Evolutionary conservation across 2,797 vertebrate species (phyloP).

Genomic region (Argya squamiceps): DNA sequence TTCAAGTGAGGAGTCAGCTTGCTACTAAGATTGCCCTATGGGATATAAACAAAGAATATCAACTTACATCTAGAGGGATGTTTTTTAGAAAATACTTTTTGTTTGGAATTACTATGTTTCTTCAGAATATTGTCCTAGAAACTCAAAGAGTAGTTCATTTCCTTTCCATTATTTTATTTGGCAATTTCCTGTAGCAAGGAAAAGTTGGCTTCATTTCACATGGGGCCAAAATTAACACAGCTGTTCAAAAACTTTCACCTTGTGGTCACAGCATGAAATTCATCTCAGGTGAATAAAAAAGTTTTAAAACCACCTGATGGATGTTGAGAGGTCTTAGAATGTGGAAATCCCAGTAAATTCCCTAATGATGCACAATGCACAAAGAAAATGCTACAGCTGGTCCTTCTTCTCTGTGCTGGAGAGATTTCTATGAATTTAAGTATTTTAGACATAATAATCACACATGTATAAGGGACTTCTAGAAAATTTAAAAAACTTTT

Average conservation of each 20-base stretch:
- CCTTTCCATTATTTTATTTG: slow-evolving; percentile 53
- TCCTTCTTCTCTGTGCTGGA: not conserved
- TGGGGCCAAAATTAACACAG: slow-evolving; percentile 53
- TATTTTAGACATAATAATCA: not conserved
- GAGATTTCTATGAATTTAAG: not conserved
- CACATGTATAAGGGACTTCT: not conserved
- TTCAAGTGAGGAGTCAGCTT: slow-evolving; percentile 6
- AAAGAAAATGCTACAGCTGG: not conserved
- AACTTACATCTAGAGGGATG: not conserved
- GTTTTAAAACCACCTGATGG: slow-evolving; percentile 13
- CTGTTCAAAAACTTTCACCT: slow-evolving; percentile 37
- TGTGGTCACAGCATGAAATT: slow-evolving; percentile 38
- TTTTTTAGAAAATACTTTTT: slow-evolving; percentile 11
- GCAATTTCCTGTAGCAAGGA: slow-evolving; percentile 34
- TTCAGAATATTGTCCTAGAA: slow-evolving; percentile 42
- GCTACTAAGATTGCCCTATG: slow-evolving; percentile 1
- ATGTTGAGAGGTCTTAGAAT: not conserved
- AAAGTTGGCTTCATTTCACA: slow-evolving; percentile 10
- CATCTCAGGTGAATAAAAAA: slow-evolving; percentile 24
- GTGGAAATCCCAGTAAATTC: not conserved
- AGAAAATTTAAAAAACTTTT: not conserved
- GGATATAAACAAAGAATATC: slow-evolving; percentile 24
- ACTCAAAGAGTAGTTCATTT: slow-evolving; percentile 34
- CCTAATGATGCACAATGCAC: not conserved
- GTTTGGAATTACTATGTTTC: slow-evolving; percentile 9